phyloP scores from a whole-genome alignment of 2,888 invertebrate genomes.

The Drosophila pseudotakahashii region DNA sequence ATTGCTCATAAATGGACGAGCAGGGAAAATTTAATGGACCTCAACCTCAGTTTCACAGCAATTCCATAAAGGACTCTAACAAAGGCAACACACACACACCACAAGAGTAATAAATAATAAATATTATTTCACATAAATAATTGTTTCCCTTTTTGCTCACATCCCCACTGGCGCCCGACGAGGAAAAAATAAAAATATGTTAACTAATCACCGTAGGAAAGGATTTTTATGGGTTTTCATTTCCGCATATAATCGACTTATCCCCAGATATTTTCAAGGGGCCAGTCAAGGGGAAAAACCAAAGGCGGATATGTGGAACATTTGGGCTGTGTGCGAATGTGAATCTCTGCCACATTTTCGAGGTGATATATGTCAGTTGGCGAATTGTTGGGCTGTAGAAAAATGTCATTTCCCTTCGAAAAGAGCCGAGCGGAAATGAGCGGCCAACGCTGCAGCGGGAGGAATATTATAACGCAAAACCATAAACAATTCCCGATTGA shows the following conservation, averaged over 20 bases:
- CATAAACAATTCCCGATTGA: constrained; percentile 56
- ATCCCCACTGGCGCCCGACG: constrained; percentile 28
- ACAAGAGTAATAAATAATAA: constrained; percentile 78
- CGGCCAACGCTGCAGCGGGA: constrained; percentile 15
- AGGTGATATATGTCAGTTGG: constrained; percentile 71
- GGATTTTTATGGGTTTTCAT: constrained; percentile 84
- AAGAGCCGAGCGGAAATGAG: constrained; percentile 68
- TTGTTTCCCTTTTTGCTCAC: constrained; percentile 75
- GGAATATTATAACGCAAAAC: constrained; percentile 17
- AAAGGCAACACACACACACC: constrained; percentile 17
- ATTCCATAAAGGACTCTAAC: constrained; percentile 36
- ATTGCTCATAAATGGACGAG: constrained; percentile 58
- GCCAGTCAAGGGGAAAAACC: constrained; percentile 86
- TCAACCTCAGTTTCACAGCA: constrained; percentile 43
- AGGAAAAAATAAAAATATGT: constrained; percentile 83
- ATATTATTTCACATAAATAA: constrained; percentile 84
- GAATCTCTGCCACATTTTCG: constrained; percentile 45
- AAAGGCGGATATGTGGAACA: constrained; percentile 83
- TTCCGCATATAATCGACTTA: constrained; percentile 80
- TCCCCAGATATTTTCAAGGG: constrained; percentile 31
- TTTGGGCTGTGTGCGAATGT: constrained; percentile 62
- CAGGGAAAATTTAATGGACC: constrained; percentile 65
- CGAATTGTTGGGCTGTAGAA: constrained; percentile 55
- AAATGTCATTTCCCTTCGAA: constrained; percentile 77
- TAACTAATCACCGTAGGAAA: constrained; percentile 84